A percentile compares a stretch with the other conserved stretches of the same genome.
phyloP scores from a whole-genome alignment of 2,113 vertebrate genomes.

The Marcusenius ussheri region DNA sequence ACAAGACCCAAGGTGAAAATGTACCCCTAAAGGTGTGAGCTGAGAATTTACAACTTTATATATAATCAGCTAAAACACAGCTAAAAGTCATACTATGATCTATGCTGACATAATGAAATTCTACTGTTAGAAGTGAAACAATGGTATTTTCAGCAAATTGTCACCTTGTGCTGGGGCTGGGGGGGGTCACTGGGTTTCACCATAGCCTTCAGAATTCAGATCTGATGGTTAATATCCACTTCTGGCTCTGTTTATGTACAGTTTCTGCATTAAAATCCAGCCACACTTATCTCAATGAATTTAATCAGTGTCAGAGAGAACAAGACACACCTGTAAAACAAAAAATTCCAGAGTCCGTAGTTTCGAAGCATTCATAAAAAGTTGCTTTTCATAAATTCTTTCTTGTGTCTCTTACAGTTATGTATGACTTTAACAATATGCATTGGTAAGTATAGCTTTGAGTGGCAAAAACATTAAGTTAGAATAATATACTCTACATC shows the following conservation, averaged over 20 bases:
- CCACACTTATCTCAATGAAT: background rate
- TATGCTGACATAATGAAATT: background rate
- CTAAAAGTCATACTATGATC: background rate
- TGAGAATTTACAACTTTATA: background rate
- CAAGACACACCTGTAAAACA: background rate
- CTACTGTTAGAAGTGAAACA: background rate
- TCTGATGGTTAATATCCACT: background rate
- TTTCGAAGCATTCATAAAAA: background rate
- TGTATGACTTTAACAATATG: background rate
- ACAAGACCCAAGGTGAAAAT: background rate
- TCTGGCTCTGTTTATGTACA: background rate
- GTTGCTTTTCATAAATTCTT: background rate
- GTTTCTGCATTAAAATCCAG: background rate
- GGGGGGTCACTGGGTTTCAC: background rate
- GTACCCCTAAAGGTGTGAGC: background rate
- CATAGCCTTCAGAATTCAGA: background rate
- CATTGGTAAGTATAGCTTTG: background rate
- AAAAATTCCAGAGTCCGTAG: background rate
- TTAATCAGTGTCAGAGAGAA: background rate
- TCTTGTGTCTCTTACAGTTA: background rate
- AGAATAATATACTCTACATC: background rate
- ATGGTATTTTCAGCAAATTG: background rate
- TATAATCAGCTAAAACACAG: background rate
- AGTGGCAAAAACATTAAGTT: background rate
- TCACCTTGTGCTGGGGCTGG: background rate